Base-by-base conservation (phyloP, 2,888 invertebrate genomes). In the Lottia scabra region DNA sequence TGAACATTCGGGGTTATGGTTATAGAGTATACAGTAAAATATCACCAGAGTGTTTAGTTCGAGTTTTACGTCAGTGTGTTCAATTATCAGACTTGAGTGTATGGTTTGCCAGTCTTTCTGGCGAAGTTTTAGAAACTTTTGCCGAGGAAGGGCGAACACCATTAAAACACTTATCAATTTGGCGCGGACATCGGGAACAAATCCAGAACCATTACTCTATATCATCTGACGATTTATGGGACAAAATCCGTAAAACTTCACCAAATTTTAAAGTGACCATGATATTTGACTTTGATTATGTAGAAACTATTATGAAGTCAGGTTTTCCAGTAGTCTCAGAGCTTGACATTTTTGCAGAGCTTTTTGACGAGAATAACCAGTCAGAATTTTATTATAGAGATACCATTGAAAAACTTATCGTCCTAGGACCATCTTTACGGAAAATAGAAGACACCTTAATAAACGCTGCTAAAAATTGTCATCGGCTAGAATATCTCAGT, bases 221-320 rank as follows among this genome's bases (percentile, higher is more conserved):
- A 43, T 67, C 88, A 3, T 70, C 84, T 5, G 76, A 80, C 1
- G 84, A 82, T 6, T 78, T 82, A 0, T 89, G 89, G 89, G 63
- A 67, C 6, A 66, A 71, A 6, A 63, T 89, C 16, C 71, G 75
- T 5, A 68, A 65, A 0, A 71, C 70, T 38, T 75, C 78, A 10
- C 87, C 88, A 12, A 63, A 76, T 16, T 78, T 89, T 10, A 74
- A 80, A 26, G 88, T 89, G 0, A 85, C 85, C 16, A 79, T 89
- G 12, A 80, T 80, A 6, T 89, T 89, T 81, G 89, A 89, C 72
- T 85, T 86, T 75, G 88, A 87, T 0, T 87, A 87, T 2, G 76
- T 85, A 23, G 72, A 83, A 64, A 76, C 82, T 6, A 84, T 88
- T 5, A 81, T 89, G 80, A 85, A 86, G 72, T 84, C 88, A 30